These are phyloP conservation scores for Oxyura jamaicensis DNA, from an alignment of 2,113 vertebrate genomes.

Conservation along the genomic window DNA sequence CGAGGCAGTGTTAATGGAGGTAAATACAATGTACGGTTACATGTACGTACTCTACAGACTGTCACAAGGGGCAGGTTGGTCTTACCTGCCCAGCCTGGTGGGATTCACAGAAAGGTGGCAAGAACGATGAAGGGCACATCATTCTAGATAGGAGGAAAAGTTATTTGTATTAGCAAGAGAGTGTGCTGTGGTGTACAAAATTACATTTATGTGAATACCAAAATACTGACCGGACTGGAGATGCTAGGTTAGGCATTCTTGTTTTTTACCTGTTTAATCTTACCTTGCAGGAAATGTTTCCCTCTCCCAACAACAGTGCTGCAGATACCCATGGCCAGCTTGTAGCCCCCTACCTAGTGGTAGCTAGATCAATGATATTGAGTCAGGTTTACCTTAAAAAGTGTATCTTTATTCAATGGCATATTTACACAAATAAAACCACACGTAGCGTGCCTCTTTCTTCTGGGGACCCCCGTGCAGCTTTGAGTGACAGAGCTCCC, in stretches of 20 bases:
- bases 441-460: not conserved
- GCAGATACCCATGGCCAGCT: not conserved
- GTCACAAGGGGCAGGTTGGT: not conserved
- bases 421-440: not conserved
- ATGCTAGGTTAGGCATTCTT: not conserved
- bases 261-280: not conserved
- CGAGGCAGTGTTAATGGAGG: not conserved
- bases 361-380: not conserved
- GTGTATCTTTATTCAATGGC: not conserved
- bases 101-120: not conserved
- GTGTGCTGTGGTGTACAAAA: not conserved
- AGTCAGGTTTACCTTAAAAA: not conserved
- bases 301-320: not conserved
- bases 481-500: not conserved
- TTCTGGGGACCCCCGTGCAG: not conserved
- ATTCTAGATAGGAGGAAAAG: not conserved
- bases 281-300: not conserved
- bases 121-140: not conserved
- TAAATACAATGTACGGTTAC: accelerated
- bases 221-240: not conserved
- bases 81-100: not conserved
- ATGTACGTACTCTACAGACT: not conserved
- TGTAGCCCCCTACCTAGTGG: not conserved
- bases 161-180: not conserved
- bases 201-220: not conserved